A percentile compares a stretch with the other conserved stretches of the same genome.
Evolutionary conservation across 2,888 invertebrate species (phyloP).

Genomic region (Chrysodeixis includens): DNA sequence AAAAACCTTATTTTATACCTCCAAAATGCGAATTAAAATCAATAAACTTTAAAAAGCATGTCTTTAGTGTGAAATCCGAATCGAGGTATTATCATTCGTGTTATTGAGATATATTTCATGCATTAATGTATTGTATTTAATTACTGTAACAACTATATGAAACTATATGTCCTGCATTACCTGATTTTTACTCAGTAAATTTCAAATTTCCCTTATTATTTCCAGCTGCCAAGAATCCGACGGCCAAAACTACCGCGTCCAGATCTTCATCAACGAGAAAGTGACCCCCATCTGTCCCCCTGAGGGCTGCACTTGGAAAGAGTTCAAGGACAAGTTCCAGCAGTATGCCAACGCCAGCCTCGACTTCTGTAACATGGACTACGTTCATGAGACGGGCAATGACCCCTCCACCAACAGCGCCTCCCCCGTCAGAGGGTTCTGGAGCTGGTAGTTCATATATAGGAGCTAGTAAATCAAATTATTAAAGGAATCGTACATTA

Average conservation of each 20-base stretch:
- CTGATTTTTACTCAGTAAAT: too few species aligned
- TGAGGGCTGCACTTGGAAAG: conserved; percentile 77
- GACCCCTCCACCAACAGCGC: conserved; percentile 25
- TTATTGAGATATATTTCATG: too few species aligned
- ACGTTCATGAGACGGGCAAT: conserved; percentile 37
- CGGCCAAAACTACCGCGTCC: conserved; percentile 65
- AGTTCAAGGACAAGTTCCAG: conserved; percentile 75
- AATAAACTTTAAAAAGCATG: too few species aligned
- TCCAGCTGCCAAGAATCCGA: conserved; percentile 71
- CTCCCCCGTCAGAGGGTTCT: conserved; percentile 10
- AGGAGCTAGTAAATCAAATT: background rate
- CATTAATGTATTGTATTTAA: too few species aligned
- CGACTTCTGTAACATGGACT: conserved; percentile 72
- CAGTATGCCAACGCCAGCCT: conserved; percentile 64
- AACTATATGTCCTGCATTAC: too few species aligned
- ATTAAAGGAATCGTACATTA: conserved; percentile 6
- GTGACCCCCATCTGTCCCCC: conserved; percentile 72
- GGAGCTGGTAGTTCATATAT: conserved; percentile 13
- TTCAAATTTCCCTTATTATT: too few species aligned
- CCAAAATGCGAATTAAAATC: too few species aligned
- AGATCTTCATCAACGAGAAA: conserved; percentile 78
- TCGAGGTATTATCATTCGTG: too few species aligned
- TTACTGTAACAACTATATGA: too few species aligned
- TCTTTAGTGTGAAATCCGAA: too few species aligned
- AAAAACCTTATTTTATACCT: too few species aligned